These are phyloP conservation scores for Acrossocheilus fasciatus DNA, from an alignment of 2,797 vertebrate species.

Conservation along the genomic window DNA sequence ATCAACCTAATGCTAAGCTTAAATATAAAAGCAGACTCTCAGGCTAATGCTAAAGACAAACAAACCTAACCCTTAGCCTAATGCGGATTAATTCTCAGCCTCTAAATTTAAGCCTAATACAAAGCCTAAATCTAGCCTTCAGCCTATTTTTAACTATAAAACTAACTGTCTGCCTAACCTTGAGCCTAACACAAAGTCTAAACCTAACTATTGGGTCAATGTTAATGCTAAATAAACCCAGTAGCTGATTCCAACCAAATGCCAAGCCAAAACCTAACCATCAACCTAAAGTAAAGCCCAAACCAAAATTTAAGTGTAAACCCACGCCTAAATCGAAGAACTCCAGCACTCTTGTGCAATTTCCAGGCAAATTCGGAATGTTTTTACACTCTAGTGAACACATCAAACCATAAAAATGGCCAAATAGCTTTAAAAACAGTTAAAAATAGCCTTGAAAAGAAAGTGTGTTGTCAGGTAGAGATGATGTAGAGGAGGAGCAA, in stretches of 20 bases:
- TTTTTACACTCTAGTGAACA: background rate
- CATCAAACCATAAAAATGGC: background rate
- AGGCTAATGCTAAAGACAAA: background rate
- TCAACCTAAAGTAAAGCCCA: background rate
- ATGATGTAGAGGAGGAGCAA: conserved; percentile 14
- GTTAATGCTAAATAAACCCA: background rate
- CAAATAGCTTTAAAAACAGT: background rate
- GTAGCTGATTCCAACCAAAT: background rate
- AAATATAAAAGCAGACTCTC: background rate
- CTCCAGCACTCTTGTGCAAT: background rate
- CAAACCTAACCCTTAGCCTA: background rate
- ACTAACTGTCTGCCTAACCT: background rate
- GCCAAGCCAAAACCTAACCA: background rate
- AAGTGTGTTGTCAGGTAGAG: background rate
- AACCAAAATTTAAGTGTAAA: background rate
- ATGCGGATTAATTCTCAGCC: background rate
- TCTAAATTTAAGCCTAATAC: background rate
- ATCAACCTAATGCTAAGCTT: background rate
- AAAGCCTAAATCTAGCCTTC: background rate
- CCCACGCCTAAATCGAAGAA: background rate
- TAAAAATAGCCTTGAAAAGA: background rate
- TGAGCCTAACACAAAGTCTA: background rate
- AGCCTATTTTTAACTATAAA: background rate
- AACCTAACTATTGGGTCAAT: background rate
- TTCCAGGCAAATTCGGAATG: background rate